Conservation (phyloP, 2,888 invertebrate genomes). For the Tortricodes alternella region DNA sequence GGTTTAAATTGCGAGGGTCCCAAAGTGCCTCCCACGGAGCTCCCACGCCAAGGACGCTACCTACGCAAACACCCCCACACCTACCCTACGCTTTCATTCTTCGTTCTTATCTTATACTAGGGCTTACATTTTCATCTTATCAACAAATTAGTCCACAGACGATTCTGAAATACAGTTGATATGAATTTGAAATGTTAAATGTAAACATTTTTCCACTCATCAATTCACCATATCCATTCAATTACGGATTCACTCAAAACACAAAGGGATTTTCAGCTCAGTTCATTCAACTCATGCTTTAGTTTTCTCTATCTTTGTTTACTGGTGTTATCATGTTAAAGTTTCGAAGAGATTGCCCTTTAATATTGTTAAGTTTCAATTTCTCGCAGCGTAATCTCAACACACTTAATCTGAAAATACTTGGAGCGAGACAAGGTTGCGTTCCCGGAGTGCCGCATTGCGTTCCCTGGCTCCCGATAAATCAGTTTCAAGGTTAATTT, state of each 20-base stretch:
- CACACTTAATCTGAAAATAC: neutral
- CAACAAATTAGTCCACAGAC: slow-evolving; percentile 10
- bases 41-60: neutral
- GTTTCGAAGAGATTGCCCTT: neutral
- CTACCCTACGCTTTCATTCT: slow-evolving; percentile 24
- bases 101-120: slow-evolving; percentile 10
- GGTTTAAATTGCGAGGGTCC: slow-evolving; percentile 12
- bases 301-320: slow-evolving; percentile 1
- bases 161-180: too few relatives aligned
- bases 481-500: slow-evolving; percentile 55
- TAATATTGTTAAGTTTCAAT: slow-evolving; percentile 8
- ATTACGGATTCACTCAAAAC: slow-evolving; percentile 8
- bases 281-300: slow-evolving; percentile 11
- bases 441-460: slow-evolving; percentile 59
- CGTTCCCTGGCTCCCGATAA: slow-evolving; percentile 57
- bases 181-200: too few relatives aligned
- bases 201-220: neutral
- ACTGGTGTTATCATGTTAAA: neutral
- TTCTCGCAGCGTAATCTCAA: neutral
- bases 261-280: slow-evolving; percentile 13
- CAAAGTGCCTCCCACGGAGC: neutral
- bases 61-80: slow-evolving; percentile 7
- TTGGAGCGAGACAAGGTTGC: slow-evolving; percentile 43
- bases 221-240: neutral
- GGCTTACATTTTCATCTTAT: slow-evolving; percentile 1